phyloP scores from a whole-genome alignment of 2,797 vertebrate genomes.

The Bothrops alternatus region DNA sequence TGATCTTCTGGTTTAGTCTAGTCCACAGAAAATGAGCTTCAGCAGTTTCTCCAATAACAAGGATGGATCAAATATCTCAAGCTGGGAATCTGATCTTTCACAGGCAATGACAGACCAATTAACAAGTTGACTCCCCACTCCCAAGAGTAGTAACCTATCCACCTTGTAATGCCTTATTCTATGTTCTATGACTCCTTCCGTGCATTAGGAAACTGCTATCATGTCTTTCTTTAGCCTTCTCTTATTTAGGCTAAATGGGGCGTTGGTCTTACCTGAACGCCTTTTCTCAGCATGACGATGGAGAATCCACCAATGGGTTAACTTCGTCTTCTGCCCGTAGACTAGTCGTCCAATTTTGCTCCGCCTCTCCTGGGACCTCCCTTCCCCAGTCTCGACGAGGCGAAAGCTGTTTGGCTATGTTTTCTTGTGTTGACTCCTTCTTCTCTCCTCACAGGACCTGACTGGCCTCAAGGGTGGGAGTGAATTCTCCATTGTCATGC shows the following conservation, averaged over 20 bases:
- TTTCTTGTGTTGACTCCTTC: too few species aligned
- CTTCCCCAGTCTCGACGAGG: too few species aligned
- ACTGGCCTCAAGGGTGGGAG: too few species aligned
- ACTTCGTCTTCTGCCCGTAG: too few species aligned
- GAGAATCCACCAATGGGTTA: too few species aligned
- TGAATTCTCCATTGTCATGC: too few species aligned
- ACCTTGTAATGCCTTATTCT: not conserved
- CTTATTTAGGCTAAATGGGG: not conserved
- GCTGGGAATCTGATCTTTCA: not conserved
- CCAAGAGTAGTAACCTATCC: not conserved
- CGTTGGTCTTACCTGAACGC: too few species aligned
- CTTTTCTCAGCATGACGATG: too few species aligned
- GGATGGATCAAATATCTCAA: not conserved
- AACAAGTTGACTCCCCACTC: not conserved
- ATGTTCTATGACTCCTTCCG: not conserved
- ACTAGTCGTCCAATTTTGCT: too few species aligned
- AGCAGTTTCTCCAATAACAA: not conserved
- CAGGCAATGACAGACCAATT: not conserved
- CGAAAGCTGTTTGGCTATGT: too few species aligned
- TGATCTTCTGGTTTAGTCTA: not conserved
- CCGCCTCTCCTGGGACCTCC: too few species aligned
- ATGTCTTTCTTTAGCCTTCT: not conserved
- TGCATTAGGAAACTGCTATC: not conserved
- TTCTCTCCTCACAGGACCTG: too few species aligned
- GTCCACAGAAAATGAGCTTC: not conserved